A percentile compares a stretch with the other conserved stretches of the same genome.
phyloP scores from a whole-genome alignment of 2,797 vertebrate genomes.

The Halcyon badia region DNA sequence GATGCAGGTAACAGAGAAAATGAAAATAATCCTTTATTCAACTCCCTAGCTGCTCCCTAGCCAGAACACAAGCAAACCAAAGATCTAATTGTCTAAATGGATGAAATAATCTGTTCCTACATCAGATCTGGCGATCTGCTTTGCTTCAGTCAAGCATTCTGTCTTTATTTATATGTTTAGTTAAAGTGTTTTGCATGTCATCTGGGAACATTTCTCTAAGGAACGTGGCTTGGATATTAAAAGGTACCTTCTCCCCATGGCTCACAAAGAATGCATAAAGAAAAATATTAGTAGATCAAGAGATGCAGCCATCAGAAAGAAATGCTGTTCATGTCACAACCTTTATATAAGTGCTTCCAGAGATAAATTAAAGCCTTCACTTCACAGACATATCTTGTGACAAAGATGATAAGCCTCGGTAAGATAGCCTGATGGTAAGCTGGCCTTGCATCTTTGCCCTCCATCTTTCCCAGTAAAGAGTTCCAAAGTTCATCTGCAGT shows the following conservation, averaged over 20 bases:
- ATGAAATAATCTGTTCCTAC: neutral
- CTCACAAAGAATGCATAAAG: neutral
- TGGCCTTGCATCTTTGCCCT: neutral
- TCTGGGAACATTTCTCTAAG: neutral
- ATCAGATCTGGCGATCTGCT: neutral
- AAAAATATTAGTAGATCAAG: neutral
- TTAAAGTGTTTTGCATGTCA: neutral
- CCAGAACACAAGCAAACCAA: neutral
- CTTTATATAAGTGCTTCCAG: neutral
- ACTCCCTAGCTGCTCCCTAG: neutral
- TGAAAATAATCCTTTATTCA: neutral
- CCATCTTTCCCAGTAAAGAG: neutral
- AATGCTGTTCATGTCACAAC: neutral
- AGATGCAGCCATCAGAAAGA: neutral
- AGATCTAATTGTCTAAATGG: neutral
- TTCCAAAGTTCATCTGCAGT: slow-evolving; percentile 12
- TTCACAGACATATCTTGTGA: neutral
- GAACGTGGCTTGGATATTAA: neutral
- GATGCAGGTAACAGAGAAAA: neutral
- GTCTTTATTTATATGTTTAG: neutral
- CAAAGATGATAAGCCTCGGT: neutral
- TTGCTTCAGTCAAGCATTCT: neutral
- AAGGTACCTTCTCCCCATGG: neutral
- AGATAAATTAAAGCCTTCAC: neutral
- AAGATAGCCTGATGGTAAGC: neutral